Base-by-base conservation (phyloP, 2,797 vertebrate genomes). In the Peromyscus attwateri region DNA sequence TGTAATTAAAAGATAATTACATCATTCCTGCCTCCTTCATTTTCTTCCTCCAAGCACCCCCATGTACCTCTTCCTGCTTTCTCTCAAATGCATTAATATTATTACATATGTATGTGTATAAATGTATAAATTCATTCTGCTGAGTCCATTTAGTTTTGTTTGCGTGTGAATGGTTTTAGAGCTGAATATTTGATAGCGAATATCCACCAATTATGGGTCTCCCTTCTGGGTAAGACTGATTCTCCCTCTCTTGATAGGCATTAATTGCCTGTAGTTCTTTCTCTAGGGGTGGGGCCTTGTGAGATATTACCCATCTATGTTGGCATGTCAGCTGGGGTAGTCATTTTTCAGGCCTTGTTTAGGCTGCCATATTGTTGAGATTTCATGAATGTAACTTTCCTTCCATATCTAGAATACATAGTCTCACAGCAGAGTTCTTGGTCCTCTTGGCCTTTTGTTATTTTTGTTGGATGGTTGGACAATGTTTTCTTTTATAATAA, bases 1-100 rank as follows among this genome's bases (percentile, higher is more conserved):
- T 52, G 7, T 70, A 85, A 70, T 49, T 85, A 70, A 85, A 52
- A 52, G 70, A 87, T 87, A 87, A 70, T 70, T 68, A 52, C 64
- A 23, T 52, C 12, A 16, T 85, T 68, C 11, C 9, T n/a, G 31
- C 31, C 12, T 68, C 3, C 31, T 49, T 49, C 19, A n/a, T n/a
- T 68, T 85, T 84, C 40, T 79, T 46, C 1, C 29, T 70, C 43
- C 6, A 70, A n/a, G 9, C 31, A 16, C 12, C n/a, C 31, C 6
- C 31, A 68, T 16, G 64, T 85, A 14, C 43, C 19, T 52, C 31
- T 70, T 70, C 34, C 31, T 87, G 31, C 3, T 70, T 23, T 2
- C 21, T 87, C 31, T 52, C 46, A n/a, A n/a, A 21, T 34, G 12
- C 64, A 70, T 85, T 49, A 23, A 7, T 40, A 19, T 64, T 49